Conservation (phyloP, 2,113 vertebrate species). For the Gavialis gangeticus region DNA sequence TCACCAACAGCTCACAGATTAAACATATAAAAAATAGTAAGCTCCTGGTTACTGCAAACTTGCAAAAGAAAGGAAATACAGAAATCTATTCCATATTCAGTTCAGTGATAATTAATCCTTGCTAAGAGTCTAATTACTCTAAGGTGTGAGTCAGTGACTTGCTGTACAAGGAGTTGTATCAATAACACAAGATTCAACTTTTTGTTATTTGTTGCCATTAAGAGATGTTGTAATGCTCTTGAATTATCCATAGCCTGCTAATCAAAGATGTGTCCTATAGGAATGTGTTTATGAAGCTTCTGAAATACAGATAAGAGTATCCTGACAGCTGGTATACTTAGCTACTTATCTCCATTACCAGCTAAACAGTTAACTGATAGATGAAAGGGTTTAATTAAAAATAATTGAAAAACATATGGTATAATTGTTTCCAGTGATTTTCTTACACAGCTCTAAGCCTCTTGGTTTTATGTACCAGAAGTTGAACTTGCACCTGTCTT, state of each 20-base stretch:
- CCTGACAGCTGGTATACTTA: neutral
- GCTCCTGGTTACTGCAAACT: neutral
- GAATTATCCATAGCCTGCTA: neutral
- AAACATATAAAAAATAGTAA: neutral
- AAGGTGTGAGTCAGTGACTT: neutral
- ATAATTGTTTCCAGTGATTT: neutral
- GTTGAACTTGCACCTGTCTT: neutral
- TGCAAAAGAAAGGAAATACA: neutral
- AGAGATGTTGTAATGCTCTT: neutral
- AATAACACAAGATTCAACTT: neutral
- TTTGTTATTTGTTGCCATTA: neutral
- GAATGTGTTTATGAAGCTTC: neutral
- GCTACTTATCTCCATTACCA: neutral
- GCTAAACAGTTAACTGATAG: too few relatives aligned
- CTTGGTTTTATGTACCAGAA: neutral
- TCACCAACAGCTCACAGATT: neutral
- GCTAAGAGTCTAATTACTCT: neutral
- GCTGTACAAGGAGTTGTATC: neutral
- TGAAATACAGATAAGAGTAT: neutral
- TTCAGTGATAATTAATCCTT: too few relatives aligned
- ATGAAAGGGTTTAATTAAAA: neutral
- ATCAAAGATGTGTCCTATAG: neutral
- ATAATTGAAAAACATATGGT: neutral
- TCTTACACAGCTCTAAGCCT: neutral
- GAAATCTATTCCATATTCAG: neutral